Base-by-base conservation (phyloP, 1,140 invertebrate species). In the Nasonia longicornis region DNA sequence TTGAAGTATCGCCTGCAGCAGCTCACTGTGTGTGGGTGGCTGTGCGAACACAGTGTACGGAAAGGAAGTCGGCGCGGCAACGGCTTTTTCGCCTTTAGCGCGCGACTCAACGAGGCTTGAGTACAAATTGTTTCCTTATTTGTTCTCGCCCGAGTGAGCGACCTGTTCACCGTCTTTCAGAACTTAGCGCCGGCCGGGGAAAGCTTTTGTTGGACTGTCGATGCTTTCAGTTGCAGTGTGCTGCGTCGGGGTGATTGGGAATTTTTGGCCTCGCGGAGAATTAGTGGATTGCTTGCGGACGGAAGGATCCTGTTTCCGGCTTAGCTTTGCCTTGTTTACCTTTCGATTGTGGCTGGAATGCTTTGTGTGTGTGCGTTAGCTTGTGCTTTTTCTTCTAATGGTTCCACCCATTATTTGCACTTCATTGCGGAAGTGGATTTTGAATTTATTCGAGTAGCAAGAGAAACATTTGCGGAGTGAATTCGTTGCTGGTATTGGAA, bases 51-150 rank as follows among this genome's bases (percentile, higher is more conserved):
- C 6, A 45, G 71, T 58, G 31, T 35, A 35, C 4, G 20, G 20
- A 42, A 42, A 20, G 20, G 16, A 58, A 52, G 48, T 3, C 48
- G 2, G 52, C 6, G 16, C 6, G 16, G 52, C 20, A 58, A 58
- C 16, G 52, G 52, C 73, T 75, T 63, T 75, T 75, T 63, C 73
- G 29, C 69, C 12, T 42, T 42, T 42, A 42, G 0, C 29, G 48
- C 58, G 22, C 26, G 42, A 73, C 71, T 73, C 71, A 48, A 73
- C 71, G 72, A 74, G 45, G 74, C 52, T 76, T 31, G 66, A 48
- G 77, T 70, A 66, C 67, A 78, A 78, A 78, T 78, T 78, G 77
- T 78, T 78, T 78, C 66, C 77, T 78, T 78, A 78, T 78, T 78
- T 78, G 77, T 70, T 70, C 42, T 69, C 48, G 26, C 31, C 12